phyloP scores from a whole-genome alignment of 1,140 invertebrate species.

The Heterodera carotae region DNA sequence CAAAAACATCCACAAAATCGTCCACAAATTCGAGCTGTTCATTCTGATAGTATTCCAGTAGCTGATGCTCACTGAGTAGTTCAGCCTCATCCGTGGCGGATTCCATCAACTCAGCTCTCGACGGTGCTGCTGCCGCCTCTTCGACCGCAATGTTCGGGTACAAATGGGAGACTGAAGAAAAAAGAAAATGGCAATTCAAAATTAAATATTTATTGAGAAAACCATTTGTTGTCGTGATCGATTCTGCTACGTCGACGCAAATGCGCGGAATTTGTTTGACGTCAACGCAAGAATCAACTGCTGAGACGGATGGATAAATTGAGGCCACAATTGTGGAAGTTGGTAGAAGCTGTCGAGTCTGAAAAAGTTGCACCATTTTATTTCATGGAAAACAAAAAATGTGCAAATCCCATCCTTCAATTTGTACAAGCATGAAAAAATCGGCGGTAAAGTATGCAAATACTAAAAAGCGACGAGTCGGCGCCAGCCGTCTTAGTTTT shows the following conservation, averaged over 20 bases:
- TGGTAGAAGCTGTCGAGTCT: no score
- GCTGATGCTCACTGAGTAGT: conserved; percentile 41
- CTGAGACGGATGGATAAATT: background rate
- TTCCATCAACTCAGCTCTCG: conserved; percentile 5
- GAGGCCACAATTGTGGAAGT: background rate
- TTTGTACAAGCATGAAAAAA: no score
- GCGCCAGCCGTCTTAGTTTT: no score
- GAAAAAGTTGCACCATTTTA: no score
- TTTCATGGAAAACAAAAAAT: no score
- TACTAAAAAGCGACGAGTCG: no score
- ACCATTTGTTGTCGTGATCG: background rate
- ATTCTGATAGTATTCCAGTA: conserved; percentile 50
- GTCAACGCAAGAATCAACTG: background rate
- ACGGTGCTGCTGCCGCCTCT: conserved; percentile 16
- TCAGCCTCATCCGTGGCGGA: conserved; percentile 31
- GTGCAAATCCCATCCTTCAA: no score
- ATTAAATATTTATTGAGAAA: background rate
- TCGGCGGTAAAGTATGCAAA: no score
- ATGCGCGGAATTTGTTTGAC: background rate
- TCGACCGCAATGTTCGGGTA: background rate
- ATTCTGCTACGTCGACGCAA: background rate
- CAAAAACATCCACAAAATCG: conserved; percentile 51
- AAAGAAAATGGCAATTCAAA: background rate
- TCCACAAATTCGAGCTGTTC: conserved; percentile 49
- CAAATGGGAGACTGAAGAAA: background rate